Percentiles rank a stretch among this genome's conserved stretches.
Conservation (phyloP, 1,140 invertebrate genomes). For the Platyscapa corneri region DNA sequence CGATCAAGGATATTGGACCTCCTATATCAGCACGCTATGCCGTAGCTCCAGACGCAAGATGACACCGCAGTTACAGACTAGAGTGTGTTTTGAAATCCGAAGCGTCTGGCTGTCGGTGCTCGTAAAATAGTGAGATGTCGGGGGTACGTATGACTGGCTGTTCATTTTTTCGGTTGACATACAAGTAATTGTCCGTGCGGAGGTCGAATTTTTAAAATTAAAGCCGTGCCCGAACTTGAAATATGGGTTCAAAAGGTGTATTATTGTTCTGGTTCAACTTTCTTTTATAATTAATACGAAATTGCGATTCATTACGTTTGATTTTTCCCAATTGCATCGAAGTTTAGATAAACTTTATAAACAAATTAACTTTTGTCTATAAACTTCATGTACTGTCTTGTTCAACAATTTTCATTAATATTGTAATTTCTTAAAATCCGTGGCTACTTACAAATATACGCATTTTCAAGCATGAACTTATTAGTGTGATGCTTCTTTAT, state of each 20-base stretch:
- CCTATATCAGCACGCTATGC: not conserved
- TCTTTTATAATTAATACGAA: too few species aligned
- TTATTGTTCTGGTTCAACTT: not conserved
- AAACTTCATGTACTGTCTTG: too few species aligned
- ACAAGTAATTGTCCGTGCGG: not conserved
- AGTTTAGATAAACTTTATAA: too few species aligned
- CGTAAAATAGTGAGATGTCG: slow-evolving; percentile 20
- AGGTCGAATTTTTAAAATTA: not conserved
- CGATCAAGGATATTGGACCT: slow-evolving; percentile 29
- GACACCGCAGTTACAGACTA: slow-evolving; percentile 25
- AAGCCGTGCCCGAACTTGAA: not conserved
- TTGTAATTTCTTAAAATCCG: too few species aligned
- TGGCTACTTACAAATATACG: too few species aligned
- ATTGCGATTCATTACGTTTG: too few species aligned
- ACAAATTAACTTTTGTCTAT: too few species aligned
- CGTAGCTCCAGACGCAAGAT: slow-evolving; percentile 33
- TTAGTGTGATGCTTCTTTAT: too few species aligned
- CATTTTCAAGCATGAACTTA: too few species aligned
- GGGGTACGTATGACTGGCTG: not conserved
- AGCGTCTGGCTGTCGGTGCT: slow-evolving; percentile 38
- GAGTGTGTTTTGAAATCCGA: slow-evolving; percentile 43
- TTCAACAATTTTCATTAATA: too few species aligned
- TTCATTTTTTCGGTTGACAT: slow-evolving; percentile 6
- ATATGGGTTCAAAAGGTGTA: not conserved
- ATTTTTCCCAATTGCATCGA: too few species aligned